A percentile compares a stretch with the other conserved stretches of the same genome.
Evolutionary conservation across 2,888 invertebrate genomes (phyloP).

Genomic region (Stenodema calcarata): DNA sequence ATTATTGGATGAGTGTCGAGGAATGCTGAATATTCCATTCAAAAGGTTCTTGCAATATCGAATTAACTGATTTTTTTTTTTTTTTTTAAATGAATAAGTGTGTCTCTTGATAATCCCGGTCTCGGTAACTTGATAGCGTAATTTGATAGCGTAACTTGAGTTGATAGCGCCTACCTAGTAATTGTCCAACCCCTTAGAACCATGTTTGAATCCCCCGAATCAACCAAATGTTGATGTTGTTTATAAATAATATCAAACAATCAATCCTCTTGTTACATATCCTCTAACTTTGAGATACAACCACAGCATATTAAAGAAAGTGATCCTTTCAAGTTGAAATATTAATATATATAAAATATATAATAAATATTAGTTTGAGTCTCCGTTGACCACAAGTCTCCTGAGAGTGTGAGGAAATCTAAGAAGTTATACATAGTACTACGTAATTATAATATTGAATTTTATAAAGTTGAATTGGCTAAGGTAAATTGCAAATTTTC

Average conservation of each 20-base stretch:
- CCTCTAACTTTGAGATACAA: no score
- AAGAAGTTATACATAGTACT: no score
- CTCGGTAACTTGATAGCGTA: background rate
- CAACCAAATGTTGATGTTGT: background rate
- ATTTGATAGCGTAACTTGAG: no score
- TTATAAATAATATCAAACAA: background rate
- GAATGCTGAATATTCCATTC: background rate
- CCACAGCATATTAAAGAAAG: no score
- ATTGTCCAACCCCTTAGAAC: background rate
- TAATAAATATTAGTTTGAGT: no score
- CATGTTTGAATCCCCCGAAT: background rate
- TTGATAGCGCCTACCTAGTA: background rate
- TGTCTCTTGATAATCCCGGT: background rate
- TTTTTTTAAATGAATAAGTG: conserved; percentile 15
- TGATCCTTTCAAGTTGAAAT: no score
- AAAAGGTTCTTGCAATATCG: background rate
- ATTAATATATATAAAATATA: no score
- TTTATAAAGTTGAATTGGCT: no score
- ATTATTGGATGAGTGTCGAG: background rate
- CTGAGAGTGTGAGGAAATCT: no score
- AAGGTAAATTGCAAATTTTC: no score
- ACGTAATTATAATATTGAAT: no score
- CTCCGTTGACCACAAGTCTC: no score
- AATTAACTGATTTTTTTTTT: conserved; percentile 17
- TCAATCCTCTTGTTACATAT: background rate